These are phyloP conservation scores for Cyprinus carpio DNA, from an alignment of 2,113 vertebrate genomes.

Conservation along the genomic window DNA sequence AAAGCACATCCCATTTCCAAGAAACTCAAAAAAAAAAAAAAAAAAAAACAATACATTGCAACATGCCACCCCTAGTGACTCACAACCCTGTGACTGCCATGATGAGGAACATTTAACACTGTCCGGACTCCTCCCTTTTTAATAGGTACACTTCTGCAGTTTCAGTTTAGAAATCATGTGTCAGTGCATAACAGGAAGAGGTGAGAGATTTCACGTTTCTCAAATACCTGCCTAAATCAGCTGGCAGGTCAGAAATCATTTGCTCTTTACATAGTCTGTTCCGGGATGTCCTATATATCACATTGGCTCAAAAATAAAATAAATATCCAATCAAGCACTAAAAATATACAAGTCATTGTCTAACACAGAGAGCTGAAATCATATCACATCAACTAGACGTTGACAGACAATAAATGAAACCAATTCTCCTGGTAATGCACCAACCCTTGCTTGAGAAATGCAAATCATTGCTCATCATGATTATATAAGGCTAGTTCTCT, in stretches of 20 bases:
- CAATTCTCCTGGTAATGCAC: not conserved
- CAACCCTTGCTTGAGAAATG: not conserved
- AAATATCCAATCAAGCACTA: not conserved
- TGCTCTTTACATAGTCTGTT: not conserved
- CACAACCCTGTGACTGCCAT: not conserved
- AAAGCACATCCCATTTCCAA: not conserved
- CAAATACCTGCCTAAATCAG: constrained; percentile 3
- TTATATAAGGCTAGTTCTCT: not conserved
- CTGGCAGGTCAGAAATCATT: not conserved
- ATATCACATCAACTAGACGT: not conserved
- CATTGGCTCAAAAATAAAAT: not conserved
- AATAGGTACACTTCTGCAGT: not conserved
- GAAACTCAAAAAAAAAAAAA: not conserved
- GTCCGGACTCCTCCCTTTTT: not conserved
- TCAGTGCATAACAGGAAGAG: not conserved
- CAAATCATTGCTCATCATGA: not conserved
- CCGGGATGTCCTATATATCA: not conserved
- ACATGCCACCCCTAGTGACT: not conserved
- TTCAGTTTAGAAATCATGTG: constrained; percentile 1
- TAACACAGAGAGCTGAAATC: not conserved
- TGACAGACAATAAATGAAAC: not conserved
- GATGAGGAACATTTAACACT: not conserved
- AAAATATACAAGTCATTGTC: not conserved
- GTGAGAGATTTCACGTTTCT: not conserved
- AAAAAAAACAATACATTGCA: not conserved